These are phyloP conservation scores for Tachina lurida DNA, from an alignment of 2,888 invertebrate genomes.

Conservation along the genomic window DNA sequence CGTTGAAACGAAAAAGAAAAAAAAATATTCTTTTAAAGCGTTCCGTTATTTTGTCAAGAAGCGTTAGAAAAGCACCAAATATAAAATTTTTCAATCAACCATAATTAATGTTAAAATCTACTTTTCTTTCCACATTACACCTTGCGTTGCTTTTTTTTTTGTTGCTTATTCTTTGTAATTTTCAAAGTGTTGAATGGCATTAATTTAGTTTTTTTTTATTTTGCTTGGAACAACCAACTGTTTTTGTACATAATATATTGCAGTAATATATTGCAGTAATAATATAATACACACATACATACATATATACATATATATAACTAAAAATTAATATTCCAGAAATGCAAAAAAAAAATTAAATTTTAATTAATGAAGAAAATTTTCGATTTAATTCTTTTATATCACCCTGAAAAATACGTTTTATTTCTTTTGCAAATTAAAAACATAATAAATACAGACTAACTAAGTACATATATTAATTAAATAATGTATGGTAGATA, in stretches of 20 bases:
- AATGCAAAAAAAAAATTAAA: constrained; percentile 37
- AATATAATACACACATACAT: constrained; percentile 30
- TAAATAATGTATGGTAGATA: constrained; percentile 58
- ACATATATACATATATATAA: constrained; percentile 7
- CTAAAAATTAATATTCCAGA: constrained; percentile 57
- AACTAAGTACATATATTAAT: constrained; percentile 9
- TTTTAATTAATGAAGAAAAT: constrained; percentile 41
- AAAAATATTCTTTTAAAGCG: not conserved
- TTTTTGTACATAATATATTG: constrained; percentile 60
- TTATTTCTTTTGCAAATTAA: constrained; percentile 53
- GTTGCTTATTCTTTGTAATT: not conserved
- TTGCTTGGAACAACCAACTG: constrained; percentile 22
- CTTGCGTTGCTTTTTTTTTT: not conserved
- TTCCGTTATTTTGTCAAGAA: not conserved
- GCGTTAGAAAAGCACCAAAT: not conserved
- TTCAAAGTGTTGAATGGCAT: not conserved
- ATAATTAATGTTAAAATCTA: not conserved
- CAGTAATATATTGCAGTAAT: constrained; percentile 19
- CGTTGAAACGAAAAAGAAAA: not conserved
- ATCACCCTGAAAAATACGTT: constrained; percentile 49
- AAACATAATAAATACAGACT: constrained; percentile 23
- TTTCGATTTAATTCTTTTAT: constrained; percentile 56
- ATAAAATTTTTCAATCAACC: not conserved
- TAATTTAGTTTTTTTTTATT: not conserved
- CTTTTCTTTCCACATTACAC: not conserved